A percentile compares a stretch with the other conserved stretches of the same genome.
Conservation (phyloP, 2,888 invertebrate genomes). For the Malachius bipustulatus region DNA sequence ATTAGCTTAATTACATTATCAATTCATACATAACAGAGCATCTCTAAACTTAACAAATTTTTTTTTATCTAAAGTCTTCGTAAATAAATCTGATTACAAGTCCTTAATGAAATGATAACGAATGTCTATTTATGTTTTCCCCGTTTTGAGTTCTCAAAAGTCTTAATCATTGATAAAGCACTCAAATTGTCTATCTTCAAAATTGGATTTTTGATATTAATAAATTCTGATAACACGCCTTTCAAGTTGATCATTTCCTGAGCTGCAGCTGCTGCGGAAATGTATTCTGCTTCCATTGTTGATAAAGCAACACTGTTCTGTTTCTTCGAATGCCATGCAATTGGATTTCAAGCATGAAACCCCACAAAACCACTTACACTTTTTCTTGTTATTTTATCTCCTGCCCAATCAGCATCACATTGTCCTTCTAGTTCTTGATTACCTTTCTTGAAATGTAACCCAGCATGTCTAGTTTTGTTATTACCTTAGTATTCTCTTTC, state of each 20-base stretch:
- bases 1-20: no score
- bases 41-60: conserved; percentile 1
- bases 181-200: conserved; percentile 1
- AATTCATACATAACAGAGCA: not conserved
- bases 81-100: not conserved
- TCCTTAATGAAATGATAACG: not conserved
- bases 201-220: not conserved
- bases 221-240: conserved; percentile 5
- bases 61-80: conserved; percentile 1
- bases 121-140: not conserved
- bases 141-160: not conserved
- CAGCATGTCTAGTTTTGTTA: not conserved
- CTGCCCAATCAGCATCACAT: conserved; percentile 18
- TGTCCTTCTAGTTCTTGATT: conserved; percentile 7
- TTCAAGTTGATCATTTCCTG: conserved; percentile 11
- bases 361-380: conserved; percentile 14
- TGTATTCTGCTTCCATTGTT: conserved; percentile 17
- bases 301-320: conserved; percentile 18
- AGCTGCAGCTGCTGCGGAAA: conserved; percentile 12
- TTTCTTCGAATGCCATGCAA: conserved; percentile 18
- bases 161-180: not conserved
- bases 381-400: conserved; percentile 10
- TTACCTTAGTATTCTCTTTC: conserved; percentile 9
- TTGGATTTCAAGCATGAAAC: conserved; percentile 15
- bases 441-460: not conserved